Base-by-base conservation (phyloP, 1,140 invertebrate species). In the Penaeus indicus region DNA sequence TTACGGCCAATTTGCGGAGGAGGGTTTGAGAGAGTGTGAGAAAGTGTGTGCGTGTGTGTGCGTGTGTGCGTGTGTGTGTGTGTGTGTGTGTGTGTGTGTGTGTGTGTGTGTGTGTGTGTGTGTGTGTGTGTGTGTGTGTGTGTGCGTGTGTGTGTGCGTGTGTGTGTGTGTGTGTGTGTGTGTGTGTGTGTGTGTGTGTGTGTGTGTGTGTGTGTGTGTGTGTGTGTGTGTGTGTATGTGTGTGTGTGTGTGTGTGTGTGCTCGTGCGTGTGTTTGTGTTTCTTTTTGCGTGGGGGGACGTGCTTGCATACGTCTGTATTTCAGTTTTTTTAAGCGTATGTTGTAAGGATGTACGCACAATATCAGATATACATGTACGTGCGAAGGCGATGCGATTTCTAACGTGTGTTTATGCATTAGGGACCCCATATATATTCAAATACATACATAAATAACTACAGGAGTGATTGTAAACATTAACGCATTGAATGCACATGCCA, bases 51-150 rank as follows among this genome's bases (percentile, higher is more conserved):
- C 8, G 64, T 67, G 64, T 67, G 64, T 67, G 64, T 67, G 64
- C 8, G 64, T 25, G 64, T 67, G 64, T 67, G 64, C 8, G 64
- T 67, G 64, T 22, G 64, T 67, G 64, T 67, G 64, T 67, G 64
- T 67, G 64, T 67, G 21, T 67, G 64, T 25, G 64, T 67, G 64
- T 67, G 64, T 67, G 64, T 25, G 64, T 67, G 4, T 25, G 64
- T 67, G 64, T 67, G 64, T 67, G 64, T 67, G 64, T 67, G 64
- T 67, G 64, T 67, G 64, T 67, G 64, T 67, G 64, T 67, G 64
- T 67, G 64, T 67, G 64, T 67, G 64, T 67, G 64, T 67, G 64
- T 67, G 64, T 5, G 64, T 5, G 64, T 5, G 64, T 5, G 64
- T 67, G 64, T 5, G 64, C 8, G 64, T 67, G 64, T 67, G 64